A percentile compares a stretch with the other conserved stretches of the same genome.
These are phyloP conservation scores for Takifugu rubripes DNA, from an alignment of 2,797 vertebrate species.

Conservation along the genomic window DNA sequence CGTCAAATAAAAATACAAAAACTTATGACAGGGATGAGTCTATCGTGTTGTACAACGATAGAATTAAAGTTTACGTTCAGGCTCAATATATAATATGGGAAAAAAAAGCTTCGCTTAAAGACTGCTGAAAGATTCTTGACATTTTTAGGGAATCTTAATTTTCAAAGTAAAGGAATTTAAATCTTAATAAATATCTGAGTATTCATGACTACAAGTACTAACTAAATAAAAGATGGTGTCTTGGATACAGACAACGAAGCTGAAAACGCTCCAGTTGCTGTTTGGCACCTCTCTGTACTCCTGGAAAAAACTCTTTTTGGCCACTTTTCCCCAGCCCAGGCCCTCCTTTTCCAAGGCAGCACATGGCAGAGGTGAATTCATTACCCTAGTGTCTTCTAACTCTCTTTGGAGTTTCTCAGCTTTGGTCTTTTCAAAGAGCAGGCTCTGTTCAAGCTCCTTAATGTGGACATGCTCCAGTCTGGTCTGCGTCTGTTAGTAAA, in stretches of 20 bases:
- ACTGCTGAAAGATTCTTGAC: no score
- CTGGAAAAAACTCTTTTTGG: slow-evolving; percentile 10
- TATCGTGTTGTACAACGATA: slow-evolving; percentile 56
- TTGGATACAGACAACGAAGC: slow-evolving; percentile 6
- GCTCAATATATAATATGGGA: slow-evolving; percentile 1
- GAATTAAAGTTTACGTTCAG: slow-evolving; percentile 34
- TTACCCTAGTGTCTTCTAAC: slow-evolving; percentile 99
- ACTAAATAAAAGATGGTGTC: background rate
- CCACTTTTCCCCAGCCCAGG: slow-evolving; percentile 23
- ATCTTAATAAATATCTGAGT: no score
- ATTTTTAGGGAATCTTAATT: no score
- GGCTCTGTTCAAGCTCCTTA: slow-evolving; percentile 99
- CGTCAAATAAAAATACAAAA: slow-evolving; percentile 39
- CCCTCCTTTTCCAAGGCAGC: slow-evolving; percentile 51
- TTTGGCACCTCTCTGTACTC: slow-evolving; percentile 26
- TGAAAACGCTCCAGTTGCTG: slow-evolving; percentile 20
- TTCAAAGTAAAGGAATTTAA: no score
- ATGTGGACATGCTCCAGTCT: slow-evolving; percentile 99
- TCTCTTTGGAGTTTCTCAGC: slow-evolving; percentile 99
- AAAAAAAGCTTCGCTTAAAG: no score
- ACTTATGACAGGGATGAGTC: slow-evolving; percentile 43
- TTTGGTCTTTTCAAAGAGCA: slow-evolving; percentile 99
- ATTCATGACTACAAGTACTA: no score
- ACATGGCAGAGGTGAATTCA: slow-evolving; percentile 83
- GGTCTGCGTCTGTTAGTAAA: slow-evolving; percentile 99